A percentile compares a stretch with the other conserved stretches of the same genome.
These are phyloP conservation scores for Nesometra sesokonis DNA, from an alignment of 35 echinoderm and acorn worm genomes.

Conservation along the genomic window DNA sequence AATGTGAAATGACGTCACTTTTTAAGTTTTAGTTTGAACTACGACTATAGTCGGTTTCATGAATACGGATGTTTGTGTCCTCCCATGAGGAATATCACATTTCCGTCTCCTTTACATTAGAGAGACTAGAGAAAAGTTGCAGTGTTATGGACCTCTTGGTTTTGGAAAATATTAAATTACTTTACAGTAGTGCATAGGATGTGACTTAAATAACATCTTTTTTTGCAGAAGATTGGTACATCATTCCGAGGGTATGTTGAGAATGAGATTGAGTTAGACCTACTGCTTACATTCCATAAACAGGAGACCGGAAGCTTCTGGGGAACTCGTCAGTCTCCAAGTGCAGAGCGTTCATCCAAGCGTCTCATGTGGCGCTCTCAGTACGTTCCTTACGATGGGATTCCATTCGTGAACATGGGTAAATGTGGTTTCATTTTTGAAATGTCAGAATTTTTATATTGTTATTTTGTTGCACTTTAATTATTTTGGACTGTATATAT, in stretches of 20 bases:
- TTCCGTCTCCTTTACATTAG: too few species aligned
- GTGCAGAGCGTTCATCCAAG: conserved; percentile 19
- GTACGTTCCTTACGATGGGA: conserved; percentile 40
- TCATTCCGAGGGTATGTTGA: conserved; percentile 49
- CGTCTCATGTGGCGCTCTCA: conserved; percentile 41
- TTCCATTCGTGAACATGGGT: conserved; percentile 48
- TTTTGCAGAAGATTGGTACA: conserved; percentile 37
- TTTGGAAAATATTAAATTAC: too few species aligned
- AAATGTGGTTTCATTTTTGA: neutral
- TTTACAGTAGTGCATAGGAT: too few species aligned
- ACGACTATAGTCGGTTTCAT: too few species aligned
- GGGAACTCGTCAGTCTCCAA: conserved; percentile 44
- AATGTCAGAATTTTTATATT: neutral
- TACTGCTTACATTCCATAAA: conserved; percentile 30
- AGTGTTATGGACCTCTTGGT: too few species aligned
- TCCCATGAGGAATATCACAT: too few species aligned
- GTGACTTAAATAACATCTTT: too few species aligned
- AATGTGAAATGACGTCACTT: too few species aligned
- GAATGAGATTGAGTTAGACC: conserved; percentile 35
- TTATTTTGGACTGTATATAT: neutral
- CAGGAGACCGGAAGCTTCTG: conserved; percentile 42
- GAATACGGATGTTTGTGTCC: too few species aligned
- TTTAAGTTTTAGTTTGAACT: too few species aligned
- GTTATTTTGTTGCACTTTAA: neutral
- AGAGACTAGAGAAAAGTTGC: too few species aligned